A percentile compares a stretch with the other conserved stretches of the same genome.
phyloP scores from a whole-genome alignment of 2,888 invertebrate genomes.

The Drosophila buzzatii region DNA sequence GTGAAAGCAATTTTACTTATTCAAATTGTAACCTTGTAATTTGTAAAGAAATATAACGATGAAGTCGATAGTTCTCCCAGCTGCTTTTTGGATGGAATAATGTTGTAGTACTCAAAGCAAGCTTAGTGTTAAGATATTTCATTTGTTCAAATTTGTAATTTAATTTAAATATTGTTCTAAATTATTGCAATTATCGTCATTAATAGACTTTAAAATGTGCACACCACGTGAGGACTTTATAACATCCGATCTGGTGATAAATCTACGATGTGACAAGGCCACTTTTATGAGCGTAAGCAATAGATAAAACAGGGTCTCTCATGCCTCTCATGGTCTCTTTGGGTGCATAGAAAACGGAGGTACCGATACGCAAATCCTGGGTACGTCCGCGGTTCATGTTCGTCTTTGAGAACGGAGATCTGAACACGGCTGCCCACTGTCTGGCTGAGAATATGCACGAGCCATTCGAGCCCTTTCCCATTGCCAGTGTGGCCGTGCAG shows the following conservation, averaged over 20 bases:
- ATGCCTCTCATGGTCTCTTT: background rate
- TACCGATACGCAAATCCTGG: conserved; percentile 26
- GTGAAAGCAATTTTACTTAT: background rate
- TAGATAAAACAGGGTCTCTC: background rate
- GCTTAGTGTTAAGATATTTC: background rate
- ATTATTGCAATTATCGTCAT: conserved; percentile 27
- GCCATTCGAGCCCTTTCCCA: conserved; percentile 64
- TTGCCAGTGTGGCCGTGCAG: conserved; percentile 80
- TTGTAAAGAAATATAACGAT: background rate
- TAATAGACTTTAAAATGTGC: conserved; percentile 47
- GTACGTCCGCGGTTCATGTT: conserved; percentile 66
- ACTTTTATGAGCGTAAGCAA: conserved; percentile 19
- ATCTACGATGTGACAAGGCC: conserved; percentile 29
- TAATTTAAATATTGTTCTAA: conserved; percentile 17
- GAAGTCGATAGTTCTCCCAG: background rate
- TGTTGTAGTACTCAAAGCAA: background rate
- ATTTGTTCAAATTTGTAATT: background rate
- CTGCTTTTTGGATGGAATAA: background rate
- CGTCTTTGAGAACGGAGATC: conserved; percentile 77
- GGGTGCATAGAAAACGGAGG: background rate
- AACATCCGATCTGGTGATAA: conserved; percentile 53
- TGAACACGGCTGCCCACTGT: conserved; percentile 77
- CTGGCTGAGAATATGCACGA: conserved; percentile 73
- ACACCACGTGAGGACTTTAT: conserved; percentile 34
- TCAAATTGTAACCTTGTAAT: background rate